Percentiles rank a stretch among this genome's conserved stretches.
Conservation (phyloP, 2,888 invertebrate genomes). For the Drosophila gaucha region DNA sequence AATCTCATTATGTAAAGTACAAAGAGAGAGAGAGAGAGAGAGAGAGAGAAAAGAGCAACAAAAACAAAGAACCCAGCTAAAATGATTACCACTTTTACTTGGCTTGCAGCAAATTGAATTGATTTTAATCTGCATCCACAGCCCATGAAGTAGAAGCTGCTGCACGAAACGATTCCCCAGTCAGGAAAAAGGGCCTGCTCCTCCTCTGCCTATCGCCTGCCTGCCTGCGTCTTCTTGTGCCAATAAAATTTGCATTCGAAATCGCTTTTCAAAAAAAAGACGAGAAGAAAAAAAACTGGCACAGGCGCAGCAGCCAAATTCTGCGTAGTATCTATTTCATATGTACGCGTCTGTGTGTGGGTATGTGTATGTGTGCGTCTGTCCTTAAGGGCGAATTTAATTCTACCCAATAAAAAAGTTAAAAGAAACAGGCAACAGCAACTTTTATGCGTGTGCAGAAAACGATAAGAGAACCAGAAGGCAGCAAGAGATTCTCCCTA, state of each 20-base stretch:
- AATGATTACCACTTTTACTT: constrained; percentile 76
- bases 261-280: constrained; percentile 65
- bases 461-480: constrained; percentile 62
- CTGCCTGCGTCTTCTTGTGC: constrained; percentile 34
- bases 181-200: not conserved
- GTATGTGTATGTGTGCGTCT: constrained; percentile 17
- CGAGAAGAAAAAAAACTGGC: constrained; percentile 32
- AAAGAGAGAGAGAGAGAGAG: constrained; percentile 10
- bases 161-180: constrained; percentile 10
- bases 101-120: constrained; percentile 76
- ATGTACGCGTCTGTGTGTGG: constrained; percentile 14
- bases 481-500: constrained; percentile 23
- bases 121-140: constrained; percentile 72
- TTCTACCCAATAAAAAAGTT: constrained; percentile 72
- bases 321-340: constrained; percentile 36
- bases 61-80: constrained; percentile 60
- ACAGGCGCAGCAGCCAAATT: constrained; percentile 38
- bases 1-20: constrained; percentile 76
- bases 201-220: not conserved
- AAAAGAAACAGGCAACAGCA: constrained; percentile 61
- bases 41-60: not conserved
- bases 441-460: constrained; percentile 76
- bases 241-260: constrained; percentile 79
- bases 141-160: constrained; percentile 16
- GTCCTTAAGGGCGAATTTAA: constrained; percentile 65